Evolutionary conservation across 2,797 vertebrate genomes (phyloP).

Genomic region (Acanthurus leucopareius): DNA sequence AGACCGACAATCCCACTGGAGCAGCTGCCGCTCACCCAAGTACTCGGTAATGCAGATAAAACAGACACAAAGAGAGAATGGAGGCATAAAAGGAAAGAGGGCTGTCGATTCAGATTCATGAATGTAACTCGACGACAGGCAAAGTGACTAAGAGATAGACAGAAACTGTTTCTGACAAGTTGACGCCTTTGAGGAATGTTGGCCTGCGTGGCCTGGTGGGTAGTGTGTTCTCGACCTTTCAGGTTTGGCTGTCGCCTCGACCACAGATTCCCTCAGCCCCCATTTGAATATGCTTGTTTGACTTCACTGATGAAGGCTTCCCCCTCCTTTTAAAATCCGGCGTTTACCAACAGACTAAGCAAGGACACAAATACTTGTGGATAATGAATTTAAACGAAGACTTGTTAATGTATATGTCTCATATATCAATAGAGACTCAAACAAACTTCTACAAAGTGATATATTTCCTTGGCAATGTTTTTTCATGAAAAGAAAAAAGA

Average conservation of each 20-base stretch:
- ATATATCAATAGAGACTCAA: not conserved
- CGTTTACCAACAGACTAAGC: constrained; percentile 16
- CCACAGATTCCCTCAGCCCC: constrained; percentile 48
- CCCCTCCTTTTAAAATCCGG: constrained; percentile 16
- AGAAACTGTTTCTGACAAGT: constrained; percentile 79
- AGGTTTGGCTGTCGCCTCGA: constrained; percentile 63
- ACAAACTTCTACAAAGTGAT: constrained; percentile 27
- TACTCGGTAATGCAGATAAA: constrained; percentile 66
- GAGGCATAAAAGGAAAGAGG: constrained; percentile 49
- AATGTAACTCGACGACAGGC: constrained; percentile 44
- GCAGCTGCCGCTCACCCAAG: constrained; percentile 55
- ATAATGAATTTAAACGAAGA: constrained; percentile 24
- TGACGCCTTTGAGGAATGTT: constrained; percentile 71
- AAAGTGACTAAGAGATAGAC: constrained; percentile 71
- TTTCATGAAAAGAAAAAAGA: constrained; percentile 39
- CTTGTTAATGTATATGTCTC: not conserved
- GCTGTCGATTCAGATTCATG: constrained; percentile 60
- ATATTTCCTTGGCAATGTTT: constrained; percentile 18
- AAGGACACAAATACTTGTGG: constrained; percentile 4
- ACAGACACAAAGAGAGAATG: constrained; percentile 61
- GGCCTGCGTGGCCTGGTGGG: constrained; percentile 59
- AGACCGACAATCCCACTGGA: constrained; percentile 60
- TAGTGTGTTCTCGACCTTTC: constrained; percentile 73
- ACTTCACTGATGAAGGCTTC: constrained; percentile 29
- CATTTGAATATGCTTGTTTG: constrained; percentile 59